Evolutionary conservation across 2,113 vertebrate species (phyloP).

Genomic region (Ameiurus melas): DNA sequence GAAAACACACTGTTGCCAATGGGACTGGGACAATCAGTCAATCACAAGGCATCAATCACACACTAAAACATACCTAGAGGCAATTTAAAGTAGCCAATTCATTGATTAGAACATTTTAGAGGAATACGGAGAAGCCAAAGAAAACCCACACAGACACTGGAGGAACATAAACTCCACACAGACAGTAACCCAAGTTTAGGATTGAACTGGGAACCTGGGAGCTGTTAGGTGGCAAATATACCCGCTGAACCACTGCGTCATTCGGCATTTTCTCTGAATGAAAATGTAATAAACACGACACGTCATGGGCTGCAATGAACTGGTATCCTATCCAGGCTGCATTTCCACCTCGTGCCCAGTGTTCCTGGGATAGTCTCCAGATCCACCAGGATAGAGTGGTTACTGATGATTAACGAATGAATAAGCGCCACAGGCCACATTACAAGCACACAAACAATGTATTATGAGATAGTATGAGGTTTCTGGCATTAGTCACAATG

Average conservation of each 20-base stretch:
- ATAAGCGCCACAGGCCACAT: not conserved
- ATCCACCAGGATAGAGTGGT: not conserved
- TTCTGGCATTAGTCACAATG: not conserved
- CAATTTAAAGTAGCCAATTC: not conserved
- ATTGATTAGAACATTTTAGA: not conserved
- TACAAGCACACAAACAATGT: constrained; percentile 21
- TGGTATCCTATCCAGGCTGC: not conserved
- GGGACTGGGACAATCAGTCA: not conserved
- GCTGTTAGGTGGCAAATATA: not conserved
- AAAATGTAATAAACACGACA: not conserved
- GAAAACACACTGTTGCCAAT: not conserved
- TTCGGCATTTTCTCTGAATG: not conserved
- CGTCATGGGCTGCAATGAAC: not conserved
- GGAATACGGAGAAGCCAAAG: not conserved
- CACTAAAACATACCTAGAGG: not conserved
- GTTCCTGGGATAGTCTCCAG: not conserved
- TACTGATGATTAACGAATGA: not conserved
- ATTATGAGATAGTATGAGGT: not conserved
- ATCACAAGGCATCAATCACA: not conserved
- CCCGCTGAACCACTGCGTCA: not conserved
- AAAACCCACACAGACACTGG: not conserved
- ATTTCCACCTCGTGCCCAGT: not conserved
- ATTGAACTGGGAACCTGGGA: not conserved
- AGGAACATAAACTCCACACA: not conserved
- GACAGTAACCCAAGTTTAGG: not conserved